Conservation (phyloP, 2,113 vertebrate species). For the Embiotoca jacksoni region DNA sequence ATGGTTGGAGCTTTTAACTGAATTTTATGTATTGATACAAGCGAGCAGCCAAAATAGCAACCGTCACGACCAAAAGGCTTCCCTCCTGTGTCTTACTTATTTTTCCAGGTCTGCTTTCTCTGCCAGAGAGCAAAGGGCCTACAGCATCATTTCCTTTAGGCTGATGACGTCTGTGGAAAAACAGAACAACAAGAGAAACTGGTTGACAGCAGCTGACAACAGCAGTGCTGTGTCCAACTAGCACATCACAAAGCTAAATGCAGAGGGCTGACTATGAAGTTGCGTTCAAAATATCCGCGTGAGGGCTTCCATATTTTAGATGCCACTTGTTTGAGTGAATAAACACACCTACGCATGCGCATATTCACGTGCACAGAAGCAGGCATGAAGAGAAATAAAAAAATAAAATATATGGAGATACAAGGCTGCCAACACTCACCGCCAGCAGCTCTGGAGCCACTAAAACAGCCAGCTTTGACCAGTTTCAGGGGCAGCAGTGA, state of each 20-base stretch:
- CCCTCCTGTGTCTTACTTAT: constrained; percentile 56
- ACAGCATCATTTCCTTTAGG: constrained; percentile 73
- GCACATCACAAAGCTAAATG: constrained; percentile 5
- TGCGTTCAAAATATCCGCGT: constrained; percentile 22
- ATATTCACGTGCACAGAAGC: constrained; percentile 25
- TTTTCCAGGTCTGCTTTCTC: constrained; percentile 61
- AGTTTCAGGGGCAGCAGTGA: constrained; percentile 59
- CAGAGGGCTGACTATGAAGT: constrained; percentile 12
- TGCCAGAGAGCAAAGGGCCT: constrained; percentile 69
- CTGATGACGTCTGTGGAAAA: constrained; percentile 76
- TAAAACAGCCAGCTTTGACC: constrained; percentile 62
- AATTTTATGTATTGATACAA: constrained; percentile 22
- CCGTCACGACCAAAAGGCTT: constrained; percentile 29
- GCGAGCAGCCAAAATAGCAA: constrained; percentile 24
- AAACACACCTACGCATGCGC: constrained; percentile 10
- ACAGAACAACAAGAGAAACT: constrained; percentile 52
- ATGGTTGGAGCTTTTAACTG: neutral
- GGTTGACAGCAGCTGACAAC: constrained; percentile 46
- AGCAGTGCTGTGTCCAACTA: constrained; percentile 54
- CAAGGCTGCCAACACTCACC: constrained; percentile 45
- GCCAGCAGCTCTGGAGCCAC: constrained; percentile 56
- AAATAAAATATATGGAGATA: constrained; percentile 24
- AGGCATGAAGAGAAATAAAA: constrained; percentile 35
- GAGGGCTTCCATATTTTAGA: constrained; percentile 42
- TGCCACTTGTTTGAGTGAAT: constrained; percentile 50